These are phyloP conservation scores for Thaumatotibia leucotreta DNA, from an alignment of 1,140 invertebrate genomes.

Conservation along the genomic window DNA sequence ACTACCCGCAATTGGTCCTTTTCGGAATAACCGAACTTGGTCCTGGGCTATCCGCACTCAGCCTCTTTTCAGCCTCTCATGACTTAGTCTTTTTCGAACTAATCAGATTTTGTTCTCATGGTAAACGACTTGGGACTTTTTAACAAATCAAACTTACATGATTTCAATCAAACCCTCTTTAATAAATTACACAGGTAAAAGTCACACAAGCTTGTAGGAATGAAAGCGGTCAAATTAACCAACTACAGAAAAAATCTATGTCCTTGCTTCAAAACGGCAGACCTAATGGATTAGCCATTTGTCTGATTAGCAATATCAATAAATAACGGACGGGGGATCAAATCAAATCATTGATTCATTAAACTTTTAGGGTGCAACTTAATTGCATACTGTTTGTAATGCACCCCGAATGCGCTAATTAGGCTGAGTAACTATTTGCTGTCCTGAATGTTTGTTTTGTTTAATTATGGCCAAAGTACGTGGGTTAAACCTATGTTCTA, in stretches of 20 bases:
- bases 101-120: no score
- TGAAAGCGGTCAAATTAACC: slow-evolving; percentile 32
- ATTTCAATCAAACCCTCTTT: no score
- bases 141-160: no score
- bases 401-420: slow-evolving; percentile 52
- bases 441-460: slow-evolving; percentile 23
- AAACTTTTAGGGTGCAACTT: slow-evolving; percentile 53
- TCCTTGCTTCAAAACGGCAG: slow-evolving; percentile 37
- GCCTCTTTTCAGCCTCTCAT: no score
- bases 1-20: no score
- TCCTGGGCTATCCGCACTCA: no score
- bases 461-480: slow-evolving; percentile 1
- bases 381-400: slow-evolving; percentile 31
- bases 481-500: not conserved
- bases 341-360: slow-evolving; percentile 63
- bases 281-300: slow-evolving; percentile 72
- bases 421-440: slow-evolving; percentile 47
- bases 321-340: slow-evolving; percentile 61
- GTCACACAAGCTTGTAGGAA: not conserved
- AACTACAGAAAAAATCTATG: slow-evolving; percentile 35
- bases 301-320: slow-evolving; percentile 71
- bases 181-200: no score
- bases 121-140: no score
- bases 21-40: no score
- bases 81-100: no score